phyloP scores from a whole-genome alignment of 2,113 vertebrate genomes.

The human (Homo sapiens) region DNA sequence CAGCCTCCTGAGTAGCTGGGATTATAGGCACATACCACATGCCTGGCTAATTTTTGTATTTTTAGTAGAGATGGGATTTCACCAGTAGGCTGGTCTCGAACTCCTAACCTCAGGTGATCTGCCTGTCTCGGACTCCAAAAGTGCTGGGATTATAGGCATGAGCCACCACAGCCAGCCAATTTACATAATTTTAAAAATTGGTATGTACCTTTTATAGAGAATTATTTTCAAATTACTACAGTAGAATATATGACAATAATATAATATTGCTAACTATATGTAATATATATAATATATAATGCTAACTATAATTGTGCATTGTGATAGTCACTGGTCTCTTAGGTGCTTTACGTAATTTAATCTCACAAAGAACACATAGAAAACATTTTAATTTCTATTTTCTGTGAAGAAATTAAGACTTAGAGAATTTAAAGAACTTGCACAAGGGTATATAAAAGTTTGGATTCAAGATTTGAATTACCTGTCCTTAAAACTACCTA shows the following conservation, averaged over 20 bases:
- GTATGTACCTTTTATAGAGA: background rate
- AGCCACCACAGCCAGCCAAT: background rate
- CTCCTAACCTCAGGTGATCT: no score
- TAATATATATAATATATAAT: background rate
- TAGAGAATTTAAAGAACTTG: background rate
- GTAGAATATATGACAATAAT: background rate
- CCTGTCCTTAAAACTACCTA: background rate
- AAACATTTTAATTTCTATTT: background rate
- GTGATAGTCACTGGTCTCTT: background rate
- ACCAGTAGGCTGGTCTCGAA: no score
- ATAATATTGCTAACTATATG: no score
- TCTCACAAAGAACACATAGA: background rate
- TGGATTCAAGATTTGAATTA: background rate
- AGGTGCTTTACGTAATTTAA: background rate
- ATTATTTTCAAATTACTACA: background rate
- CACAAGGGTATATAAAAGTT: background rate
- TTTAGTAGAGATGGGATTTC: no score
- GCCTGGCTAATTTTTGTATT: no score
- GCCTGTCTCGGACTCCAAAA: no score
- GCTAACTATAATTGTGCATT: rapidly evolving
- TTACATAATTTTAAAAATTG: background rate
- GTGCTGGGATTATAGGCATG: no score
- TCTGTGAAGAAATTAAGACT: background rate
- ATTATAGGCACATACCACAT: no score
- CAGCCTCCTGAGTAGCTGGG: no score